phyloP scores from a whole-genome alignment of 2,113 vertebrate species.

The Anoura caudifer region DNA sequence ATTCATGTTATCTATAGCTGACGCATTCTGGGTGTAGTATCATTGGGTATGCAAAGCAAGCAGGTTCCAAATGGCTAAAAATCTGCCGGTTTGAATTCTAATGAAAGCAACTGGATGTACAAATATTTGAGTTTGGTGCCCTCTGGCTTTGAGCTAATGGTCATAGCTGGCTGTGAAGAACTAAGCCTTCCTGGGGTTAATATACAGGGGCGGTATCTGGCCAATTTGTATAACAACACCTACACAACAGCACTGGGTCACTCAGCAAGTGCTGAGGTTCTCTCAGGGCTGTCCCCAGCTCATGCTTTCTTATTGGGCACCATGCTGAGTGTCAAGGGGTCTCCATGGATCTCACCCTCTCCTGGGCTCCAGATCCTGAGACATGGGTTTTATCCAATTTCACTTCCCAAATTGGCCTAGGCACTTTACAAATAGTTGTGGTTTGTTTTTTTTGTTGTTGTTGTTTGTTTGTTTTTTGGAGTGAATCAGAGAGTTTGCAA shows the following conservation, averaged over 20 bases:
- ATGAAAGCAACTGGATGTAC: background rate
- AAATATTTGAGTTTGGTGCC: background rate
- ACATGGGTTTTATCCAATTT: background rate
- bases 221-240: no score
- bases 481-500: background rate
- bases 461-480: no score
- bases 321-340: background rate
- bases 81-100: background rate
- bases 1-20: background rate
- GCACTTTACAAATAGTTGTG: background rate
- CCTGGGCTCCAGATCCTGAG: background rate
- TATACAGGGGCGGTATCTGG: background rate
- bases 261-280: no score
- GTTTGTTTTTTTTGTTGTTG: no score
- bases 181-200: background rate
- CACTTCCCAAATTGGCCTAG: background rate
- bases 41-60: background rate
- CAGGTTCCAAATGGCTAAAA: background rate
- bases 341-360: background rate
- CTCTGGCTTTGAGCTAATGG: background rate
- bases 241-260: background rate
- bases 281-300: accelerated
- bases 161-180: background rate
- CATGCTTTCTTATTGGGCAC: background rate
- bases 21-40: background rate